A percentile compares a stretch with the other conserved stretches of the same genome.
These are phyloP conservation scores for Diarsia dahlii DNA, from an alignment of 2,888 invertebrate genomes.

Conservation along the genomic window DNA sequence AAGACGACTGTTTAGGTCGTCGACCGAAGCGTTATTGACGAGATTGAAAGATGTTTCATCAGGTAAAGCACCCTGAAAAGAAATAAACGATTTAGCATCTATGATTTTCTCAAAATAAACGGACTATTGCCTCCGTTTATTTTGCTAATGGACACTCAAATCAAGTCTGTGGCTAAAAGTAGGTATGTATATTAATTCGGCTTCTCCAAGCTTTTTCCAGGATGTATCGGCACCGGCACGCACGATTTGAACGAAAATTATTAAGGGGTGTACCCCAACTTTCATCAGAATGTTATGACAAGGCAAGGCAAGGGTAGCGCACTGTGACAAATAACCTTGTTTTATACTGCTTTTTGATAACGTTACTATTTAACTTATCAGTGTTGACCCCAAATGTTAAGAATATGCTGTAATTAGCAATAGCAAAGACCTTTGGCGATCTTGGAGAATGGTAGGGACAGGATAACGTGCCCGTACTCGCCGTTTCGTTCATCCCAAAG, in stretches of 20 bases:
- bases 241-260: neutral
- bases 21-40: constrained; percentile 92
- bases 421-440: too few species aligned
- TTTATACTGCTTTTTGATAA: neutral
- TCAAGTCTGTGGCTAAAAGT: neutral
- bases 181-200: neutral
- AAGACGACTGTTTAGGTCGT: constrained; percentile 92
- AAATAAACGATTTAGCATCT: neutral
- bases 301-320: neutral
- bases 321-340: neutral
- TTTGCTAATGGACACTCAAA: neutral
- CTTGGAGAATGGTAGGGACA: too few species aligned
- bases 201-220: neutral
- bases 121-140: neutral
- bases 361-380: neutral
- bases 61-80: constrained; percentile 91
- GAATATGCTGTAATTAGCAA: neutral
- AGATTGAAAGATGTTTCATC: constrained; percentile 93
- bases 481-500: too few species aligned
- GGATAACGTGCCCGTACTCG: too few species aligned
- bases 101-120: neutral
- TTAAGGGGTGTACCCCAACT: neutral
- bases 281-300: neutral
- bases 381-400: constrained; percentile 8
- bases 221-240: too few species aligned